phyloP scores from a whole-genome alignment of 2,888 invertebrate genomes.

The Apotomis betuletana region DNA sequence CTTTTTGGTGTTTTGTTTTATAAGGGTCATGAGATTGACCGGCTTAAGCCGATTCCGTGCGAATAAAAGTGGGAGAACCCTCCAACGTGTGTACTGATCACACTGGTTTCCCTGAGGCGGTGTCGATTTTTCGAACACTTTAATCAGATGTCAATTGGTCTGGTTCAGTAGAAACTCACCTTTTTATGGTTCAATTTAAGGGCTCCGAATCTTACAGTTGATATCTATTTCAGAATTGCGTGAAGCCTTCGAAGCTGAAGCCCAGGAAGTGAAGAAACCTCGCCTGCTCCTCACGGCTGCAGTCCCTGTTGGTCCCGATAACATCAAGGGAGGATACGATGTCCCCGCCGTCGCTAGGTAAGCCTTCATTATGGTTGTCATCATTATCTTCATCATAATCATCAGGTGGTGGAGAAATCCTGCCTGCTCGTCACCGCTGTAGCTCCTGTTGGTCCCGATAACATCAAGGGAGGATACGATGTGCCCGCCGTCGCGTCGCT shows the following conservation, averaged over 20 bases:
- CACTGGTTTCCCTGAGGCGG: too few relatives aligned
- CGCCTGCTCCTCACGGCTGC: slow-evolving; percentile 94
- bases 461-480: slow-evolving; percentile 95
- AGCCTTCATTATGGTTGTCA: slow-evolving; percentile 19
- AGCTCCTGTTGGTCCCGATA: slow-evolving; percentile 96
- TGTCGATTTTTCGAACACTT: too few relatives aligned
- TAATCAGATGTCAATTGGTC: too few relatives aligned
- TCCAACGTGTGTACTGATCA: too few relatives aligned
- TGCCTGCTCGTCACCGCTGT: slow-evolving; percentile 94
- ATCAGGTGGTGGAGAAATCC: slow-evolving; percentile 86
- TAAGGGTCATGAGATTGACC: too few relatives aligned
- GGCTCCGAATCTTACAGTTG: background rate
- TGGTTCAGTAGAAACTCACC: too few relatives aligned
- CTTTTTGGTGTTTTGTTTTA: too few relatives aligned
- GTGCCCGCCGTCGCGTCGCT: slow-evolving; percentile 96
- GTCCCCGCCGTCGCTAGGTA: slow-evolving; percentile 95
- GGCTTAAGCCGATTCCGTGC: too few relatives aligned
- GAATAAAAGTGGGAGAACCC: too few relatives aligned
- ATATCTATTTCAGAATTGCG: slow-evolving; percentile 86
- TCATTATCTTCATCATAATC: background rate
- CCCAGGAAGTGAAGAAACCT: slow-evolving; percentile 93
- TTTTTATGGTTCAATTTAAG: background rate
- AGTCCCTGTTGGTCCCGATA: slow-evolving; percentile 96
- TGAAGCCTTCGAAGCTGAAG: slow-evolving; percentile 97
- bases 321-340: slow-evolving; percentile 95